These are phyloP conservation scores for Rhodinocichla rosea DNA, from an alignment of 2,113 vertebrate species.

Conservation along the genomic window DNA sequence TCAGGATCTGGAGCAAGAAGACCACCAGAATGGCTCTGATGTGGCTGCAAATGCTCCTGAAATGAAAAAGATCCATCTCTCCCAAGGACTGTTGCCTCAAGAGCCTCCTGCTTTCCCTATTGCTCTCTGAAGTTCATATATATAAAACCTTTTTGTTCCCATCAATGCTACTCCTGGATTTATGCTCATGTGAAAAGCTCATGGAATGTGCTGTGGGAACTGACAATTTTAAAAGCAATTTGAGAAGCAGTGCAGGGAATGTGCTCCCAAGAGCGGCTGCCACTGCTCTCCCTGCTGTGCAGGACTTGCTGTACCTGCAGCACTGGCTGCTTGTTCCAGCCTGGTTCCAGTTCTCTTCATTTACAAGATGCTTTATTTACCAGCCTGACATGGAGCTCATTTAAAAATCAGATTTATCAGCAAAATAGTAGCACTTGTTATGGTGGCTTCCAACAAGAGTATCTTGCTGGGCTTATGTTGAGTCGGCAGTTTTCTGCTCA, in stretches of 20 bases:
- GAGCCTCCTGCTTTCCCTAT: not conserved
- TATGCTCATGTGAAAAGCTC: not conserved
- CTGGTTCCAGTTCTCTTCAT: not conserved
- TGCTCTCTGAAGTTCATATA: not conserved
- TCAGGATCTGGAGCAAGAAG: not conserved
- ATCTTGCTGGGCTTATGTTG: not conserved
- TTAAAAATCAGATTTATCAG: slow-evolving; percentile 51
- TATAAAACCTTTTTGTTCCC: not conserved
- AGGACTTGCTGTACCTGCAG: not conserved
- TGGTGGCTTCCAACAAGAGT: not conserved
- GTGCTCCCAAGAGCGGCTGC: not conserved
- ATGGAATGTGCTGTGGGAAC: not conserved
- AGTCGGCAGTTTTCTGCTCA: not conserved
- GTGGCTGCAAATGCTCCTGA: not conserved
- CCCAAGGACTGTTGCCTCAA: not conserved
- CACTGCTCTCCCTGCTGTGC: not conserved
- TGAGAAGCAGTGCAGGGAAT: not conserved
- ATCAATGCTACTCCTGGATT: not conserved
- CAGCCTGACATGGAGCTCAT: not conserved
- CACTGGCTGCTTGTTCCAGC: not conserved
- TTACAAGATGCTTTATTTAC: slow-evolving; percentile 46
- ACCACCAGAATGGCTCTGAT: not conserved
- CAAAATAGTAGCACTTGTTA: not conserved
- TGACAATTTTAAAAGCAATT: not conserved
- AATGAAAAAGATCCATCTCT: not conserved